A percentile compares a stretch with the other conserved stretches of the same genome.
Evolutionary conservation across 2,113 vertebrate species (phyloP).

Genomic region (Brevimyrus niger): DNA sequence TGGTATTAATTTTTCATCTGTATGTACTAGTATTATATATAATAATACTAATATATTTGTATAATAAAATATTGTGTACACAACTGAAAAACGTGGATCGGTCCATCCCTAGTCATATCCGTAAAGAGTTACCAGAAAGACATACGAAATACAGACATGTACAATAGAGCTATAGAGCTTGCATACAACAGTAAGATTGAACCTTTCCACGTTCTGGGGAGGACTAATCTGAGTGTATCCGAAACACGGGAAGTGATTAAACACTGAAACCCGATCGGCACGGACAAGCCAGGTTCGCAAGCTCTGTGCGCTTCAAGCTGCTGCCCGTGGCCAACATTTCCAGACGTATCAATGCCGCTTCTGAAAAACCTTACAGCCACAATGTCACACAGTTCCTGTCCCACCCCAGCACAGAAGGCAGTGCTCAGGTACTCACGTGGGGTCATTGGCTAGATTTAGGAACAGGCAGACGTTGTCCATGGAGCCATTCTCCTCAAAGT

Average conservation of each 20-base stretch:
- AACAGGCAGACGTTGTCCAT: conserved; percentile 78
- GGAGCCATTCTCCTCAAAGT: conserved; percentile 73
- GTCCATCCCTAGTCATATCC: not conserved
- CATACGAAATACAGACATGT: not conserved
- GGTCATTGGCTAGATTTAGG: conserved; percentile 70
- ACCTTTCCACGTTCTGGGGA: not conserved
- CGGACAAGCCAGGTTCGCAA: not conserved
- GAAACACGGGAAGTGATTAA: not conserved
- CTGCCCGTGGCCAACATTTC: not conserved
- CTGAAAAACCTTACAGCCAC: not conserved
- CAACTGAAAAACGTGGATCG: too few relatives aligned
- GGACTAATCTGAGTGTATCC: not conserved
- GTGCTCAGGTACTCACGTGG: conserved; percentile 55
- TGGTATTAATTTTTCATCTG: too few relatives aligned
- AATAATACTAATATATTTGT: too few relatives aligned
- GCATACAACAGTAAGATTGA: not conserved
- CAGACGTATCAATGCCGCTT: not conserved
- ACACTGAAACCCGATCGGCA: not conserved
- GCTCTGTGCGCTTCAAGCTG: not conserved
- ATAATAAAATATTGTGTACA: too few relatives aligned
- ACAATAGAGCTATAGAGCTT: not conserved
- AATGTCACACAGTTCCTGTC: not conserved
- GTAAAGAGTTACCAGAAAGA: not conserved
- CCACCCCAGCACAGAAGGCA: not conserved
- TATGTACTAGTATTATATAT: too few relatives aligned